These are phyloP conservation scores for Cylas formicarius DNA, from an alignment of 1,140 invertebrate species.

Conservation along the genomic window DNA sequence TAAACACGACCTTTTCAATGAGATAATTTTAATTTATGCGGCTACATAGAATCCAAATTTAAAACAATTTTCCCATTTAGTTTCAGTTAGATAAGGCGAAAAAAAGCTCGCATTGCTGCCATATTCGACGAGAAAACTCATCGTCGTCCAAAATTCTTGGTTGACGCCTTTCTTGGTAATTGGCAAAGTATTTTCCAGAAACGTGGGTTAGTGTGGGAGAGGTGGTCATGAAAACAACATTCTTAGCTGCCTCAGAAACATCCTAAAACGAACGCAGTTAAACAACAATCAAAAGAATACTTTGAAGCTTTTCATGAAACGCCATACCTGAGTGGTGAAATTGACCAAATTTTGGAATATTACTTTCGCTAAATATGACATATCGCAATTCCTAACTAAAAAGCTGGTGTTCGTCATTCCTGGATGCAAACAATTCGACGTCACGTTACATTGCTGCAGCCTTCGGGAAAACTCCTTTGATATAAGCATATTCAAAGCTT, in stretches of 20 bases:
- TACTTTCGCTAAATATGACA: conserved; percentile 1
- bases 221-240: conserved; percentile 19
- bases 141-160: conserved; percentile 18
- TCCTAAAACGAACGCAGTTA: conserved; percentile 14
- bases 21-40: too few species aligned
- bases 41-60: too few species aligned
- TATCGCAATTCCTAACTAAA: conserved; percentile 9
- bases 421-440: conserved; percentile 47
- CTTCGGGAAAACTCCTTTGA: conserved; percentile 30
- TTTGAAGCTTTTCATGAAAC: background rate
- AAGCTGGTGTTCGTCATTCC: conserved; percentile 35
- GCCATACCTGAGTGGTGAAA: conserved; percentile 16
- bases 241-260: conserved; percentile 14
- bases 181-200: conserved; percentile 41
- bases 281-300: background rate
- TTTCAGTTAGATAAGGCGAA: too few species aligned
- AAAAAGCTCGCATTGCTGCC: too few species aligned
- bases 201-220: conserved; percentile 33
- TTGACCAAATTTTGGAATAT: conserved; percentile 6
- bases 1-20: too few species aligned
- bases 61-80: too few species aligned
- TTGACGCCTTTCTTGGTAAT: conserved; percentile 18
- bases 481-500: conserved; percentile 35
- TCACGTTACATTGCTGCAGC: conserved; percentile 37
- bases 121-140: conserved; percentile 22